phyloP scores from a whole-genome alignment of 1,140 invertebrate species.

The Monochamus saltuarius region DNA sequence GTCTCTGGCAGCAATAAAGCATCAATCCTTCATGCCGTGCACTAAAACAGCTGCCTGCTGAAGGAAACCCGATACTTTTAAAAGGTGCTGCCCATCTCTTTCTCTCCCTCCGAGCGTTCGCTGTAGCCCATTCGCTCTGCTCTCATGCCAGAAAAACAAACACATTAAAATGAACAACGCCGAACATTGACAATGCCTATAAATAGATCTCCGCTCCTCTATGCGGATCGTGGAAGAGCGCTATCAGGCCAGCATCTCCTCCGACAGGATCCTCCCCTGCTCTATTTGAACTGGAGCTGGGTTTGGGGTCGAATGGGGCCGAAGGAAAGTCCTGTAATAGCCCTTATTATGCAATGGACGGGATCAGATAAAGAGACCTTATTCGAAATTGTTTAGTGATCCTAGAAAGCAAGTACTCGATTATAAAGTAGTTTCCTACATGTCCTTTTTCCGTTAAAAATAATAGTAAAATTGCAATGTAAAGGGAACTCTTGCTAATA shows the following conservation, averaged over 20 bases:
- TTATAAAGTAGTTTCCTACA: too few relatives aligned
- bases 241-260: constrained; percentile 40
- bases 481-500: too few relatives aligned
- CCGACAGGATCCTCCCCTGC: constrained; percentile 25
- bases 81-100: constrained; percentile 39
- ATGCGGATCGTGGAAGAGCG: constrained; percentile 42
- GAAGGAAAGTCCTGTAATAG: too few relatives aligned
- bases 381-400: too few relatives aligned
- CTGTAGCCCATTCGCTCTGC: constrained; percentile 23
- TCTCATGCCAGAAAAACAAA: constrained; percentile 49
- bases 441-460: too few relatives aligned
- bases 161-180: constrained; percentile 51
- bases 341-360: too few relatives aligned
- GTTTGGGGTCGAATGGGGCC: constrained; percentile 13
- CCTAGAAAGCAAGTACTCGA: too few relatives aligned
- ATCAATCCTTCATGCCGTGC: constrained; percentile 42
- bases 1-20: constrained; percentile 3
- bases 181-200: constrained; percentile 51
- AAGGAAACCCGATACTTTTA: constrained; percentile 50
- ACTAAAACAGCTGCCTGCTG: constrained; percentile 51
- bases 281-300: constrained; percentile 4
- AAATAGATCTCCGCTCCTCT: constrained; percentile 51
- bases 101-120: constrained; percentile 20
- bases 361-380: too few relatives aligned
- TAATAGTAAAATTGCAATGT: too few relatives aligned